Evolutionary conservation across 1,140 invertebrate genomes (phyloP).

Genomic region (Agrypnia vestita): DNA sequence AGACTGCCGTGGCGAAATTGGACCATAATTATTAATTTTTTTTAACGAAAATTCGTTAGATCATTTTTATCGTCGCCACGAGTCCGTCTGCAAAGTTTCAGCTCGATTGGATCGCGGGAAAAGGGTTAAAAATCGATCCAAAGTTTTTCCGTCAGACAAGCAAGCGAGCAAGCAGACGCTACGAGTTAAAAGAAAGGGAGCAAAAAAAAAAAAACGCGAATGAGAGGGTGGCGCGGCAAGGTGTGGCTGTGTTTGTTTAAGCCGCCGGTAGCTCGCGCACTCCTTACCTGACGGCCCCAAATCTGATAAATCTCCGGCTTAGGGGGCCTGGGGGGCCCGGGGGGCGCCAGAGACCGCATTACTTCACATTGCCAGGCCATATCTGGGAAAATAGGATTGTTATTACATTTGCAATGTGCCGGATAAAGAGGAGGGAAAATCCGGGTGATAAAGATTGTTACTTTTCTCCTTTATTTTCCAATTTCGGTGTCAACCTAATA

Average conservation of each 20-base stretch:
- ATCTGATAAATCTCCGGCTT: slow-evolving; percentile 37
- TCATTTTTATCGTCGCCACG: too few relatives aligned
- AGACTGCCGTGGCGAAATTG: too few relatives aligned
- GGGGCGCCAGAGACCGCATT: slow-evolving; percentile 6
- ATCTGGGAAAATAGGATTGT: slow-evolving; percentile 43
- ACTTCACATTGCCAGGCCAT: slow-evolving; percentile 33
- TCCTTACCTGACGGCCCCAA: slow-evolving; percentile 22
- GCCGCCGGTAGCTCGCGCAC: neutral
- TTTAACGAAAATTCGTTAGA: too few relatives aligned
- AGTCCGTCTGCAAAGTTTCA: neutral
- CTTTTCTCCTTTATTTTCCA: slow-evolving; percentile 39
- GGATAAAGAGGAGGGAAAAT: slow-evolving; percentile 25
- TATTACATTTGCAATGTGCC: slow-evolving; percentile 36
- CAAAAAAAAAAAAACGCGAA: neutral
- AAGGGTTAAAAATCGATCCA: too few relatives aligned
- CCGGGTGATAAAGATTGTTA: slow-evolving; percentile 35
- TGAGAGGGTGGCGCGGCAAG: neutral
- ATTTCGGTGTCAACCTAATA: slow-evolving; percentile 38
- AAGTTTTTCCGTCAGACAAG: too few relatives aligned
- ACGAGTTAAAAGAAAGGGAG: neutral
- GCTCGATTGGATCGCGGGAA: too few relatives aligned
- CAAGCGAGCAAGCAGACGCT: too few relatives aligned
- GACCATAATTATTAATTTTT: too few relatives aligned
- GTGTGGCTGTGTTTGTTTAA: neutral
- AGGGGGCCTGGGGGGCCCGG: neutral